phyloP scores from a whole-genome alignment of 2,888 invertebrate species.

The Globia sparganii region DNA sequence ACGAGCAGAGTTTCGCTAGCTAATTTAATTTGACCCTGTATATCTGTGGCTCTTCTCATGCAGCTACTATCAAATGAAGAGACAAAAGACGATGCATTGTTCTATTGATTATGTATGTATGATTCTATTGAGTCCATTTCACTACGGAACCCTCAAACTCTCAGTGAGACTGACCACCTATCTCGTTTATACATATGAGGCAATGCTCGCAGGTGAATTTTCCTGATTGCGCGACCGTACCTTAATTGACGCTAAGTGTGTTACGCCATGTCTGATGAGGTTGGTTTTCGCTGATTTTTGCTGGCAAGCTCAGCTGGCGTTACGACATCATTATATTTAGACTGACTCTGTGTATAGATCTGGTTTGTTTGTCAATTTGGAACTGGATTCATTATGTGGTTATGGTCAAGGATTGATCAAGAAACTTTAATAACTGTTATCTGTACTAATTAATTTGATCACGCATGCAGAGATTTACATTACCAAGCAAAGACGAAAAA shows the following conservation, averaged over 20 bases:
- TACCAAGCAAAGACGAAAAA: neutral
- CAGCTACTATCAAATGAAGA: neutral
- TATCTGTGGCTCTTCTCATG: neutral
- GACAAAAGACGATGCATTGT: neutral
- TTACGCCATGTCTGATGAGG: slow-evolving; percentile 59
- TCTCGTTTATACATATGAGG: slow-evolving; percentile 39
- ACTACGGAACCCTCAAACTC: neutral
- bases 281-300: slow-evolving; percentile 27
- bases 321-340: slow-evolving; percentile 29
- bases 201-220: slow-evolving; percentile 55
- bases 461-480: neutral
- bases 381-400: slow-evolving; percentile 12
- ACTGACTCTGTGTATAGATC: slow-evolving; percentile 1
- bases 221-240: slow-evolving; percentile 54
- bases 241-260: slow-evolving; percentile 61
- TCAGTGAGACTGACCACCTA: neutral
- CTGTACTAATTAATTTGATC: neutral
- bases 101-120: too few species aligned
- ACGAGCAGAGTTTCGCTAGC: neutral
- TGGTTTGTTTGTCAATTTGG: slow-evolving; percentile 25
- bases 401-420: slow-evolving; percentile 13
- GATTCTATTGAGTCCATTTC: neutral
- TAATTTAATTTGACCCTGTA: neutral
- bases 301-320: slow-evolving; percentile 20
- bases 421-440: neutral